Conservation (phyloP, 2,113 vertebrate genomes). For the Pogonocichla stellata region DNA sequence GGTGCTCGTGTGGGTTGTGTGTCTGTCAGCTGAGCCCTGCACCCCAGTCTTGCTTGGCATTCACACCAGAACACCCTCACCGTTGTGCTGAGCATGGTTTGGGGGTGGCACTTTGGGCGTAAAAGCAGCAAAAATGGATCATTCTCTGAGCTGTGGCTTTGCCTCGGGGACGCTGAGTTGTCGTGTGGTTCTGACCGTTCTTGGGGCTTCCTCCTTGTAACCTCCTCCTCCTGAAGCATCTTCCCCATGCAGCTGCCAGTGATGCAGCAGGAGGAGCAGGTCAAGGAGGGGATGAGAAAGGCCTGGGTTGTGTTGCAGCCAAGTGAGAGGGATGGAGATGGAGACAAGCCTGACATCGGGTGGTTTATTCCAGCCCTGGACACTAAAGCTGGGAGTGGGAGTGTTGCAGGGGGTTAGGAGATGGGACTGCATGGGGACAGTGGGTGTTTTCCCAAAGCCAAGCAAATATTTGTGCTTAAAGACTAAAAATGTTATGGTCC, state of each 20-base stretch:
- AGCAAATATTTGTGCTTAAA: background rate
- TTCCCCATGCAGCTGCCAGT: background rate
- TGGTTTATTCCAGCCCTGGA: background rate
- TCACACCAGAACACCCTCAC: background rate
- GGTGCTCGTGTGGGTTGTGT: background rate
- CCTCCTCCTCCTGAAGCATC: background rate
- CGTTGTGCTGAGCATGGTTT: fast-evolving
- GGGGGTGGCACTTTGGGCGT: background rate
- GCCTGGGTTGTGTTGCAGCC: background rate
- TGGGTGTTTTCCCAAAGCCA: background rate
- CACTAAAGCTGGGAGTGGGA: background rate
- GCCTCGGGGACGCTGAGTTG: background rate
- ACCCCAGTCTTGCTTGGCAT: background rate
- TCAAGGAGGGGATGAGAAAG: background rate
- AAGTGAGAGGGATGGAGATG: background rate
- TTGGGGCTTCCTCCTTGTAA: background rate
- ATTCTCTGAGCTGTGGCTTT: background rate
- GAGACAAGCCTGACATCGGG: background rate
- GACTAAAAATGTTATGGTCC: fast-evolving
- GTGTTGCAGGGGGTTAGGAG: background rate
- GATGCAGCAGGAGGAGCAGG: background rate
- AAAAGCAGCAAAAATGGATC: background rate
- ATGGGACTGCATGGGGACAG: background rate
- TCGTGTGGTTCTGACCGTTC: fast-evolving
- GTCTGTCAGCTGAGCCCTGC: background rate